These are phyloP conservation scores for Fregata magnificens DNA, from an alignment of 2,113 vertebrate species.

Conservation along the genomic window DNA sequence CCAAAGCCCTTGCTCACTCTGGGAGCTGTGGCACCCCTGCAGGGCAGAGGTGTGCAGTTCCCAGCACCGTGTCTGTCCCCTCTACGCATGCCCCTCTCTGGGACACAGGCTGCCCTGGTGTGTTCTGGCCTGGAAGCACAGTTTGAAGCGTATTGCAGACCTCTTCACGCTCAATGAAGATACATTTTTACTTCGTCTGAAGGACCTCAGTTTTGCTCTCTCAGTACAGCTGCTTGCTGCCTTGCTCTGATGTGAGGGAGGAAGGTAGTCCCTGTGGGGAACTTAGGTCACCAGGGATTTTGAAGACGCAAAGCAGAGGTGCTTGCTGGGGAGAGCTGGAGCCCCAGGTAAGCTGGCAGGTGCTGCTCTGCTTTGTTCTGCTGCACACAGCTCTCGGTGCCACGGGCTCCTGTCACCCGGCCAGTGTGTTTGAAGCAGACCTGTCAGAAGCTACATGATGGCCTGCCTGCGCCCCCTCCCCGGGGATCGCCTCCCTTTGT, in stretches of 20 bases:
- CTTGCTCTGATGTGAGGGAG: not conserved
- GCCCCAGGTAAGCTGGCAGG: not conserved
- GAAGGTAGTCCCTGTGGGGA: not conserved
- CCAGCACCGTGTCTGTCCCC: not conserved
- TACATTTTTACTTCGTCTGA: not conserved
- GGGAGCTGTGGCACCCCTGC: not conserved
- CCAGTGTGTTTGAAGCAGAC: not conserved
- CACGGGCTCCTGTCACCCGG: accelerated
- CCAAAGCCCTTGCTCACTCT: not conserved
- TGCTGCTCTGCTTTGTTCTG: not conserved
- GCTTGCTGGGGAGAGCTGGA: not conserved
- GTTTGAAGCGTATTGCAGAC: not conserved
- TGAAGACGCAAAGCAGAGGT: not conserved
- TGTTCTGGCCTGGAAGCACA: not conserved
- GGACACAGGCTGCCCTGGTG: not conserved
- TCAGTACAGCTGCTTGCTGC: accelerated
- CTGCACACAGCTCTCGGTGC: accelerated
- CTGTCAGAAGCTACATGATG: accelerated
- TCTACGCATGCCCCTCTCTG: accelerated
- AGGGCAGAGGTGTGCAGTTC: not conserved
- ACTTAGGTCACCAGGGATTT: accelerated
- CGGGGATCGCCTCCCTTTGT: not conserved
- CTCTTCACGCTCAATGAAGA: accelerated
- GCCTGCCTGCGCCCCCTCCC: not conserved
- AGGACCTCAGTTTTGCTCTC: not conserved